Base-by-base conservation (phyloP, 1,140 invertebrate species). In the Fragariocoptes setiger region DNA sequence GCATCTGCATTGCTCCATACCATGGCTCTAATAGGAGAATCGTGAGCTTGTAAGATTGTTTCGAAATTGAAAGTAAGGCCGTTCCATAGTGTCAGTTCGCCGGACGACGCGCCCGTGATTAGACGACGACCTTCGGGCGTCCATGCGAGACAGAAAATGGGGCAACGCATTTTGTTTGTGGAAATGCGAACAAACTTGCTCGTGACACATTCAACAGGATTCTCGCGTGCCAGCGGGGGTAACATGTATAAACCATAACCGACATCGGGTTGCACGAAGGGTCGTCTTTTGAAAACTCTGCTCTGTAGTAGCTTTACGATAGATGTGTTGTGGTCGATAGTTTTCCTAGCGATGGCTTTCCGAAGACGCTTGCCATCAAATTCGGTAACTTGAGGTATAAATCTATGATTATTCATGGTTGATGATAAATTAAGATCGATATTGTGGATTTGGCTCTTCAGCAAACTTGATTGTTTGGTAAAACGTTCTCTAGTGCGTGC, bases 51-150 rank as follows among this genome's bases (percentile, higher is more conserved):
- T 37, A 97, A 63, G 59, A 99, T 99, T 36, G 92, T 99, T 66
- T 99, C 92, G 65, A 99, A 99, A 63, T 99, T 99, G 60, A 99
- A 99, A 4, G 90, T 97, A 4, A 97, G 66, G 17, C 92, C 92
- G 66, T 99, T 97, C 92, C 92, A 99, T 2, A 99, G 62, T 0
- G 92, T 99, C 54, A 99, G 97, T 61, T 99, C 92, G 17, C 92
- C 92, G 47, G 83, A 92, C 1, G 86, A 95, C 13, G 92, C 88
- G 3, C 92, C 92, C 5, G 92, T 99, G 2, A 99, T 80, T 40
- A 99, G 62, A 46, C 92, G 67, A 43, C 92, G 68, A 17, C 92
- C 92, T 62, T 99, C 92, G 2, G 90, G 88, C 4, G 92, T 97
- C 92, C 92, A 99, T 61, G 68, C 49, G 48, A 97, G 73, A 53